These are phyloP conservation scores for Laspeyria flexula DNA, from an alignment of 2,888 invertebrate genomes.

Conservation along the genomic window DNA sequence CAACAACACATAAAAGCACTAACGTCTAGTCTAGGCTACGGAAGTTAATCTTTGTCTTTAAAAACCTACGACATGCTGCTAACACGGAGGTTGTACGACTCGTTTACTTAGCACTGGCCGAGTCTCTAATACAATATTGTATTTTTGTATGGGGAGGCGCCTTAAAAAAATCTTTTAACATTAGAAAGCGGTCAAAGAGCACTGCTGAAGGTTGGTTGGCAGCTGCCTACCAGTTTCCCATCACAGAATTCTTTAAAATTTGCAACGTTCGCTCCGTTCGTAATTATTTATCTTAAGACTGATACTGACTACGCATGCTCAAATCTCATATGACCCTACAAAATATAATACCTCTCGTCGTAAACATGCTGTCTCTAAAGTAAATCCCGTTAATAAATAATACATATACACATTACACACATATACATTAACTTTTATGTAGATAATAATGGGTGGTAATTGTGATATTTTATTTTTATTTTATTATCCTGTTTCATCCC, in stretches of 20 bases:
- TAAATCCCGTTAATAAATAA: no score
- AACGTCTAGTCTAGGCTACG: background rate
- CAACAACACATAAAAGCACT: background rate
- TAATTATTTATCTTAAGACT: background rate
- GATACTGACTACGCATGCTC: background rate
- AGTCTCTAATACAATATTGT: background rate
- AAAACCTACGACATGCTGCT: background rate
- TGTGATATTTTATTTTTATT: no score
- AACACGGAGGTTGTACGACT: background rate
- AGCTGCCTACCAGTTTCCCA: background rate
- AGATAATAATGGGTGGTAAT: no score
- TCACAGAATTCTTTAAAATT: background rate
- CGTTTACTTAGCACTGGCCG: background rate
- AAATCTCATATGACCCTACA: background rate
- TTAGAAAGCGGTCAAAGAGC: background rate
- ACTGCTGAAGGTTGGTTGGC: background rate
- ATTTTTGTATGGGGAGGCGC: background rate
- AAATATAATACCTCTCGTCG: background rate
- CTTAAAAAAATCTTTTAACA: background rate
- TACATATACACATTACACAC: no score
- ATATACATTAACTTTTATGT: no score
- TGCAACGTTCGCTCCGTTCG: background rate
- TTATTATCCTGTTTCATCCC: no score
- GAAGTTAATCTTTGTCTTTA: background rate
- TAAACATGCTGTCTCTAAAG: background rate